These are phyloP conservation scores for Rosalia funebris DNA, from an alignment of 2,888 invertebrate genomes.

Conservation along the genomic window DNA sequence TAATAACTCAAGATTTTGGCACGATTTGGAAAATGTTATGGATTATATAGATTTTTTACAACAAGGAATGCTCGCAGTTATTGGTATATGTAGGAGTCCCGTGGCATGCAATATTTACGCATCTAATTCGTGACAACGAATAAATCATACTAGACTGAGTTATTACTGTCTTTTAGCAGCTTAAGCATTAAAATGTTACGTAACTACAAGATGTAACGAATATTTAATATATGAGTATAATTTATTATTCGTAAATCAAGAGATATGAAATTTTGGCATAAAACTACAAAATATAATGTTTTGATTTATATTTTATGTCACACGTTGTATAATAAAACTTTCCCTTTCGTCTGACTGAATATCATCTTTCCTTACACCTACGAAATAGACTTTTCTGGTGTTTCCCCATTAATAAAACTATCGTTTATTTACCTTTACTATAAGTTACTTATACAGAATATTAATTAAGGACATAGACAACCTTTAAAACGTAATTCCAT, in stretches of 20 bases:
- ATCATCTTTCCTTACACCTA: neutral
- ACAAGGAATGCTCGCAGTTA: constrained; percentile 2
- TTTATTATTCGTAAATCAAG: neutral
- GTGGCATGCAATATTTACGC: neutral
- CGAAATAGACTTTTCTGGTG: too few relatives aligned
- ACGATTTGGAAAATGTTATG: neutral
- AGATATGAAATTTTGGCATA: too few relatives aligned
- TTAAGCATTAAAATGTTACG: constrained; percentile 1
- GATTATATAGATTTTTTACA: constrained; percentile 5
- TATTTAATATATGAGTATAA: neutral
- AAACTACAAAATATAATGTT: too few relatives aligned
- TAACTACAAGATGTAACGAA: neutral
- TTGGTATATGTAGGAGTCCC: constrained; percentile 1
- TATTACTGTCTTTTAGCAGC: neutral
- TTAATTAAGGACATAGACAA: too few relatives aligned
- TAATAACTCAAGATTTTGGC: constrained; percentile 13
- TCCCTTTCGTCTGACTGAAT: neutral
- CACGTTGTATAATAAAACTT: neutral
- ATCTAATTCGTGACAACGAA: neutral
- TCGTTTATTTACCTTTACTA: too few relatives aligned
- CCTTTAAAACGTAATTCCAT: too few relatives aligned
- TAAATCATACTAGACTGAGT: neutral
- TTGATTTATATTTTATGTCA: neutral
- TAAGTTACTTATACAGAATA: too few relatives aligned
- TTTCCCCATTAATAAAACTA: too few relatives aligned